Conservation (phyloP, 1,140 invertebrate genomes). For the Agraylea sexmaculata region DNA sequence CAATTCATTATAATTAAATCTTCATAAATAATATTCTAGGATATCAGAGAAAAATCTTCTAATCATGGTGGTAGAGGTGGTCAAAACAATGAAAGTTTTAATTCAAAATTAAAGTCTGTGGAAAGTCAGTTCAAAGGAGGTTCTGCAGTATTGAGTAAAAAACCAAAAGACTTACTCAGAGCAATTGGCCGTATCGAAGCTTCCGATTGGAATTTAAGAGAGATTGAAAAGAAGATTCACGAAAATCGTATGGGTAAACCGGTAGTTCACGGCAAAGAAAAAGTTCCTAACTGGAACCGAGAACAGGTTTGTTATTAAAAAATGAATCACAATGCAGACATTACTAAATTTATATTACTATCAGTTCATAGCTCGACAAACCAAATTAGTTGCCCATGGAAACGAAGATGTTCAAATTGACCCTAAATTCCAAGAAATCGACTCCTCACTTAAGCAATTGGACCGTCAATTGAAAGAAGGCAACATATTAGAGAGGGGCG, state of each 20-base stretch:
- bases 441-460: constrained; percentile 65
- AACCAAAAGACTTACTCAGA: constrained; percentile 73
- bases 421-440: constrained; percentile 57
- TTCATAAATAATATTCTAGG: no score
- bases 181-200: constrained; percentile 84
- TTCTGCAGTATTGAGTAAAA: constrained; percentile 50
- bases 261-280: constrained; percentile 55
- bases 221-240: constrained; percentile 82
- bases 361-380: constrained; percentile 69
- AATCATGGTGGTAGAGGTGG: no score
- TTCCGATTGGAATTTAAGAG: constrained; percentile 84
- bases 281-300: constrained; percentile 82
- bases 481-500: constrained; percentile 50
- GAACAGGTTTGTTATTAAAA: constrained; percentile 47
- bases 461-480: constrained; percentile 74
- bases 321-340: neutral
- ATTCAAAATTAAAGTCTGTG: no score
- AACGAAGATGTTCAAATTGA: constrained; percentile 45
- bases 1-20: no score
- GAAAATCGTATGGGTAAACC: constrained; percentile 65
- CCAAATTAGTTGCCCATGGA: constrained; percentile 56
- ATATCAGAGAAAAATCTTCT: no score
- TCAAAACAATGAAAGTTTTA: no score
- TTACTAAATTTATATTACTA: neutral
- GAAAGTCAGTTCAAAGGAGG: constrained; percentile 27